phyloP scores from a whole-genome alignment of 92 coral and sea anemone species.

The Porites evermanni region DNA sequence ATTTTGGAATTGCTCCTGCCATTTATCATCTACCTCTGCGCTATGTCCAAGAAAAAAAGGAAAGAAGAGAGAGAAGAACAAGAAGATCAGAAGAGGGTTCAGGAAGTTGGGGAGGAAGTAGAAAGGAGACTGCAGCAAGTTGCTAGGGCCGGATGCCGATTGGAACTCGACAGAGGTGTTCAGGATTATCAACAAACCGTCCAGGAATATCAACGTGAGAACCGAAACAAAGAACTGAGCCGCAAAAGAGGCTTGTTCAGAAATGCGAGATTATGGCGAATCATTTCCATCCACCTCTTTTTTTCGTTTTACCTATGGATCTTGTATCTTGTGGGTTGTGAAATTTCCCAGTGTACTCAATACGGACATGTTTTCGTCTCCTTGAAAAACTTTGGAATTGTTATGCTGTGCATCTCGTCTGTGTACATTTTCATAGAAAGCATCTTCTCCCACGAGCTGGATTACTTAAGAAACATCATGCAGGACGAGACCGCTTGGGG shows the following conservation, averaged over 20 bases:
- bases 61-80: slow-evolving; percentile 50
- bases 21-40: slow-evolving; percentile 9
- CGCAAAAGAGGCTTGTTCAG: slow-evolving; percentile 65
- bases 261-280: slow-evolving; percentile 59
- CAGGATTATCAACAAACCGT: slow-evolving; percentile 62
- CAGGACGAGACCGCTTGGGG: slow-evolving; percentile 68
- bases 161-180: slow-evolving; percentile 66
- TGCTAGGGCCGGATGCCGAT: slow-evolving; percentile 62
- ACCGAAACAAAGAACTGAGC: slow-evolving; percentile 48
- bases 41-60: slow-evolving; percentile 42
- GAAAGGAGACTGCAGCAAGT: slow-evolving; percentile 62
- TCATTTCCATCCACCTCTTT: slow-evolving; percentile 66
- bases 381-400: slow-evolving; percentile 61
- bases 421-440: slow-evolving; percentile 69
- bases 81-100: slow-evolving; percentile 49
- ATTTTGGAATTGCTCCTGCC: slow-evolving; percentile 20
- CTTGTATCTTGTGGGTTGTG: slow-evolving; percentile 61
- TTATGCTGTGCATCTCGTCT: slow-evolving; percentile 57
- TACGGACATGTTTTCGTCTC: slow-evolving; percentile 50
- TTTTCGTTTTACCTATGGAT: slow-evolving; percentile 79
- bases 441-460: slow-evolving; percentile 63
- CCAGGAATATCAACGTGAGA: slow-evolving; percentile 45
- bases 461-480: slow-evolving; percentile 70
- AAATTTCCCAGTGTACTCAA: slow-evolving; percentile 44
- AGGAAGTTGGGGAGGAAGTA: slow-evolving; percentile 30